Evolutionary conservation across 2,888 invertebrate genomes (phyloP).

Genomic region (Operophtera brumata): DNA sequence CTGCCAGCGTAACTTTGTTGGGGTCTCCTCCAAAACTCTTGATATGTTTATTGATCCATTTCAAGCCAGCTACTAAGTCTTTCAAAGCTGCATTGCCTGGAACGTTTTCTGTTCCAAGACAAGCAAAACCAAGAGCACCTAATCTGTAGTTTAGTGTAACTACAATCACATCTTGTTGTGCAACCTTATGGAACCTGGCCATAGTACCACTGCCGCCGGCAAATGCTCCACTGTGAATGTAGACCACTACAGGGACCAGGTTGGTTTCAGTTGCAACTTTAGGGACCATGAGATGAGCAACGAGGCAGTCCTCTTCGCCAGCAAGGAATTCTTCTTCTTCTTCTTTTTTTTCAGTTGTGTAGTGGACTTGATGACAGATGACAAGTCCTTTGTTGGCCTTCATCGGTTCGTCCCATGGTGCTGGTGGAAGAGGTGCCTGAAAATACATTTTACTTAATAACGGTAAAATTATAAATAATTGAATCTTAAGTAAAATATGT

Average conservation of each 20-base stretch:
- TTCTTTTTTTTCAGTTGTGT: constrained; percentile 48
- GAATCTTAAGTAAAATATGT: no score
- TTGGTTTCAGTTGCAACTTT: constrained; percentile 54
- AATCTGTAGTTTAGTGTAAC: constrained; percentile 85
- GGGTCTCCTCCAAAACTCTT: constrained; percentile 90
- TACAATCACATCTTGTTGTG: constrained; percentile 84
- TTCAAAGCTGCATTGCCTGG: constrained; percentile 92
- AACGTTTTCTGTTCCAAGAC: constrained; percentile 80
- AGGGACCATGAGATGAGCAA: constrained; percentile 60
- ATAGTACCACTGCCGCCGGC: constrained; percentile 65
- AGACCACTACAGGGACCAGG: constrained; percentile 63
- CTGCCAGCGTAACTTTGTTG: constrained; percentile 88
- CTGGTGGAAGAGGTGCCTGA: constrained; percentile 64
- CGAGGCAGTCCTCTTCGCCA: constrained; percentile 64
- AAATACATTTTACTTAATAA: constrained; percentile 28
- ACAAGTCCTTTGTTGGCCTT: constrained; percentile 45
- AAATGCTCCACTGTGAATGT: constrained; percentile 69
- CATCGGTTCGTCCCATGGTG: constrained; percentile 52
- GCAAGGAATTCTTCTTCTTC: constrained; percentile 49
- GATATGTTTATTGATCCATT: constrained; percentile 88
- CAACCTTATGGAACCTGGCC: constrained; percentile 80
- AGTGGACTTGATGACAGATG: constrained; percentile 60
- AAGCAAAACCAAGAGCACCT: constrained; percentile 86
- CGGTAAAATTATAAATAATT: no score
- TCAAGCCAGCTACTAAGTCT: constrained; percentile 90